A percentile compares a stretch with the other conserved stretches of the same genome.
Evolutionary conservation across 2,113 vertebrate species (phyloP).

Genomic region (Myotis davidii): DNA sequence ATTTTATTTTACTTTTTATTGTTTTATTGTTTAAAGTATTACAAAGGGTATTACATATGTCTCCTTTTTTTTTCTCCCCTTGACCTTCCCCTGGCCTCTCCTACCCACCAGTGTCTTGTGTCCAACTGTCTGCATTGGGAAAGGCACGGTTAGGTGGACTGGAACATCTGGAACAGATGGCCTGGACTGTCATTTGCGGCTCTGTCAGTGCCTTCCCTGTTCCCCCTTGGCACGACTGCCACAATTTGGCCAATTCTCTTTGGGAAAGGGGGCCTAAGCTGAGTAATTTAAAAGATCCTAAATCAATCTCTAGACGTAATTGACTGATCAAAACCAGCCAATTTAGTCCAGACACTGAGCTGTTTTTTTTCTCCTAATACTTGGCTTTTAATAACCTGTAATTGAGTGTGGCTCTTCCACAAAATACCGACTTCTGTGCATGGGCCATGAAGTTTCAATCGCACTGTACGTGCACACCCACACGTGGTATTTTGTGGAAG

Average conservation of each 20-base stretch:
- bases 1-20: too few relatives aligned
- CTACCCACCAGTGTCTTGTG: too few relatives aligned
- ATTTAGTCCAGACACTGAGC: background rate
- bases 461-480: too few relatives aligned
- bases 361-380: background rate
- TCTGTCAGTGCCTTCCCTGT: background rate
- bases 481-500: too few relatives aligned
- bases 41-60: too few relatives aligned
- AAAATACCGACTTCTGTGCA: too few relatives aligned
- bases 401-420: too few relatives aligned
- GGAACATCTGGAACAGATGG: background rate
- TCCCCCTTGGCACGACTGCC: background rate
- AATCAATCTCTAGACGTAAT: background rate
- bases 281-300: background rate
- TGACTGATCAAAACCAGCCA: background rate
- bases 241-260: background rate
- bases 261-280: background rate
- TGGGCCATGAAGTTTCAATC: too few relatives aligned
- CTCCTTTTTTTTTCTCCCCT: too few relatives aligned
- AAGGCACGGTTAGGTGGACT: background rate
- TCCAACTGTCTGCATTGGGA: background rate
- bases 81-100: too few relatives aligned
- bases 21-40: too few relatives aligned
- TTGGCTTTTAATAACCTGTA: background rate
- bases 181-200: background rate